Percentiles rank a stretch among this genome's conserved stretches.
These are phyloP conservation scores for Dasypolia templi DNA, from an alignment of 2,888 invertebrate species.

Conservation along the genomic window DNA sequence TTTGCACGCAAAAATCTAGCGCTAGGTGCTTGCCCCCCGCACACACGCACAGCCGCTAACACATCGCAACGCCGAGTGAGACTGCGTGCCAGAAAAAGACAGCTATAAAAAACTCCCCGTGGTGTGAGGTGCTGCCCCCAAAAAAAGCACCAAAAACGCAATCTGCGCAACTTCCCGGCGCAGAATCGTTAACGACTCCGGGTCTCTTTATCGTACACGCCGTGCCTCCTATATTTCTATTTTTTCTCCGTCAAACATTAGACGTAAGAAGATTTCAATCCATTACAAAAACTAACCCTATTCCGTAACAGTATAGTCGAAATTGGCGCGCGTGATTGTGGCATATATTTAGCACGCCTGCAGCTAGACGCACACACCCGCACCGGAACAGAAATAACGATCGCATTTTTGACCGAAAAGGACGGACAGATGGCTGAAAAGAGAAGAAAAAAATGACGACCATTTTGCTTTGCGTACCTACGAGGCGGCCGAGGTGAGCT, in stretches of 20 bases:
- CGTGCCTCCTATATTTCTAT: constrained; percentile 90
- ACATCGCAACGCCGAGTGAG: constrained; percentile 78
- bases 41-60: constrained; percentile 74
- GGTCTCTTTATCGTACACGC: constrained; percentile 90
- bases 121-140: constrained; percentile 90
- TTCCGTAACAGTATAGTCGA: constrained; percentile 34
- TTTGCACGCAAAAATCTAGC: constrained; percentile 89
- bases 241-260: constrained; percentile 88
- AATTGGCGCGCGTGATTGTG: constrained; percentile 67
- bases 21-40: constrained; percentile 86
- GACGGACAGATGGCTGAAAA: constrained; percentile 90
- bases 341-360: constrained; percentile 79
- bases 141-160: constrained; percentile 91
- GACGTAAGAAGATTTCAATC: constrained; percentile 83
- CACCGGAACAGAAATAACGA: constrained; percentile 91
- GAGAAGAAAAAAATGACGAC: constrained; percentile 91
- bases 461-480: constrained; percentile 90
- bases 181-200: constrained; percentile 91
- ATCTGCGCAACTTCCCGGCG: constrained; percentile 91
- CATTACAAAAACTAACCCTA: constrained; percentile 69
- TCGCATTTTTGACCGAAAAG: constrained; percentile 91
- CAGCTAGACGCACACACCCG: constrained; percentile 87
- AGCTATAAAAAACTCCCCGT: constrained; percentile 88
- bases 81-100: constrained; percentile 88
- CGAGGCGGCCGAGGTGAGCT: constrained; percentile 84